A percentile compares a stretch with the other conserved stretches of the same genome.
Conservation (phyloP, 2,113 vertebrate species). For the Phrynosoma platyrhinos region DNA sequence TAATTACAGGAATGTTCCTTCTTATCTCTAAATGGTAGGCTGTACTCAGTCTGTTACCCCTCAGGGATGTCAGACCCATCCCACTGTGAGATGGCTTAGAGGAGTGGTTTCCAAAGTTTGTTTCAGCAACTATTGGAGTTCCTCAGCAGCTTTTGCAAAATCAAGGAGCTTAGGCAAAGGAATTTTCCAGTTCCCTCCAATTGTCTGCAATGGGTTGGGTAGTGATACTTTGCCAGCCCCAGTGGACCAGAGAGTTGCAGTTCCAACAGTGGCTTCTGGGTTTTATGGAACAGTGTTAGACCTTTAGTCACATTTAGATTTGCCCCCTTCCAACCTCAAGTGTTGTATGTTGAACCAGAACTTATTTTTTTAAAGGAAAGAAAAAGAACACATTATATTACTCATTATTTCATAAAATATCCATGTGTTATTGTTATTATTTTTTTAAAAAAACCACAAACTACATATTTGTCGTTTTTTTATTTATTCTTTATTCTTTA, state of each 20-base stretch:
- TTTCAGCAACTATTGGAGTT: neutral
- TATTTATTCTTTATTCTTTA: too few species aligned
- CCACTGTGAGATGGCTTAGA: slow-evolving; percentile 31
- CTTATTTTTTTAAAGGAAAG: too few species aligned
- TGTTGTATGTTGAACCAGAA: neutral
- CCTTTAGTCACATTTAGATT: neutral
- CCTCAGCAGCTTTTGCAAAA: neutral
- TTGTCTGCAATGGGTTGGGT: neutral
- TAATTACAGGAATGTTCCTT: slow-evolving; percentile 66
- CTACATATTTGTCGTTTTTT: too few species aligned
- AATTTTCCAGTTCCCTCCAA: neutral
- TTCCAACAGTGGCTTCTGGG: neutral
- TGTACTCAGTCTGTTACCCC: slow-evolving; percentile 49
- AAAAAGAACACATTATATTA: too few species aligned
- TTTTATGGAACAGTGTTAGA: neutral
- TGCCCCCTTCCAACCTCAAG: neutral
- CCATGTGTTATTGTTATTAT: too few species aligned
- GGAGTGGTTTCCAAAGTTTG: slow-evolving; percentile 13
- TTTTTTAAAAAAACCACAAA: too few species aligned
- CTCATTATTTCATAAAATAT: too few species aligned
- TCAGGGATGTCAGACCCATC: slow-evolving; percentile 12
- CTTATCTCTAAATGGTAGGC: slow-evolving; percentile 45
- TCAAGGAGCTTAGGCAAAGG: neutral
- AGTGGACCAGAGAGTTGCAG: neutral
- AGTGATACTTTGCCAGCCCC: neutral